A percentile compares a stretch with the other conserved stretches of the same genome.
Evolutionary conservation across 2,888 invertebrate genomes (phyloP).

Genomic region (Thyatira batis): DNA sequence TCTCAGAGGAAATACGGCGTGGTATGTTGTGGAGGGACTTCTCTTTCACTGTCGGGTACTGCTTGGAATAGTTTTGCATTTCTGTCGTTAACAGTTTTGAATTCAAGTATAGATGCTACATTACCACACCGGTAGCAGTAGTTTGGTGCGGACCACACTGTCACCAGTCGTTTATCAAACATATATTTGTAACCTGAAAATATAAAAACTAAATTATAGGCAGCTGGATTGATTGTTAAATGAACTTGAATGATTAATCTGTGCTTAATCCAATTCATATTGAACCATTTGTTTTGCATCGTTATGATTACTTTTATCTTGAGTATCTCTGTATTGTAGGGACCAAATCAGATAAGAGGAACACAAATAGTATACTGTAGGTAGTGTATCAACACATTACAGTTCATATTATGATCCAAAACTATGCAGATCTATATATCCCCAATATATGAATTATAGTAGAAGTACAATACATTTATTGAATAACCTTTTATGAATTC

Average conservation of each 20-base stretch:
- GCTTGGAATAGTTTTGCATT: constrained; percentile 95
- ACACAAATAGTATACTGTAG: too few relatives aligned
- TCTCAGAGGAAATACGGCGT: constrained; percentile 98
- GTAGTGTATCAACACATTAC: too few relatives aligned
- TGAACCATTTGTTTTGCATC: too few relatives aligned
- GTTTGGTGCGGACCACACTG: constrained; percentile 99
- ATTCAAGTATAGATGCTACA: constrained; percentile 97
- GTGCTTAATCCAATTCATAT: background rate
- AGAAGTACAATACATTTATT: too few relatives aligned
- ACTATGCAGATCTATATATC: too few relatives aligned
- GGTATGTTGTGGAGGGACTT: constrained; percentile 95
- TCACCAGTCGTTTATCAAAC: constrained; percentile 98
- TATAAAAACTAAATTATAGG: constrained; percentile 10
- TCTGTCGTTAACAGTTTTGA: constrained; percentile 89
- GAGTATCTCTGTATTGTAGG: too few relatives aligned
- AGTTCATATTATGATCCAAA: too few relatives aligned
- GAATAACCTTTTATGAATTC: too few relatives aligned
- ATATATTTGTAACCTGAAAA: constrained; percentile 96
- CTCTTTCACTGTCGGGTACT: constrained; percentile 96
- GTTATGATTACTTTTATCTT: too few relatives aligned
- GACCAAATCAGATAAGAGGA: too few relatives aligned
- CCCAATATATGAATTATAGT: too few relatives aligned
- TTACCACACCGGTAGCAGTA: constrained; percentile 99
- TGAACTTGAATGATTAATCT: background rate
- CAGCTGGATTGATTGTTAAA: background rate